Evolutionary conservation across 2,113 vertebrate species (phyloP), one percentile per base, ranked within the genome.

Genomic region (Anolis carolinensis): DNA sequence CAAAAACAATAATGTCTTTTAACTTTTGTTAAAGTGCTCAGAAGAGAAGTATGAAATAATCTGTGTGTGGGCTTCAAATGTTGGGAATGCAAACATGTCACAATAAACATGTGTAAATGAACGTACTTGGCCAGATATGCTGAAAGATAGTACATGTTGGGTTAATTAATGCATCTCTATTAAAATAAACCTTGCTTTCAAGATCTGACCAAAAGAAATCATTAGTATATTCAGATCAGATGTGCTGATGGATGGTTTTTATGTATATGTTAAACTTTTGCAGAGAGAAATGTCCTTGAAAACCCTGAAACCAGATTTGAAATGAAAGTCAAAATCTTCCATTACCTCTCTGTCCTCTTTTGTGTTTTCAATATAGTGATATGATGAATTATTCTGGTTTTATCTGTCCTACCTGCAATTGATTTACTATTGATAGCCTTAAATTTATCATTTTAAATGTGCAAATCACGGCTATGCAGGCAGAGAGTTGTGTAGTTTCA

Each of bases 31-130:
- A 67, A 96, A 97, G 96, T 97, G 95, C 96, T 96, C 96, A 93
- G 95, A 97, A 96, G 93, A 97, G 96, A 97, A 97, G 97, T 98
- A 98, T 98, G 98, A 98, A 98, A 98, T 97, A 97, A 98, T 98
- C 97, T 97, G 98, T 98, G 98, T 98, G 98, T 99, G 98, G 98
- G 98, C 98, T 95, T 94, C 97, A 96, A 98, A 96, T 97, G 97
- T 97, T 97, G 98, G 97, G 98, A 98, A 98, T 97, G 98, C 98
- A 98, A 99, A 99, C 98, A 98, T 99, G 98, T 99, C 98, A 98
- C 98, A 98, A 98, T 98, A 98, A 99, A 98, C 97, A 98, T 97
- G 98, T 98, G 98, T 98, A 98, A 99, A 99, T 98, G 97, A 97
- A 98, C 98, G 97, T 97, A 97, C 96, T 97, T 97, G 98, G 98